Evolutionary conservation across 2,797 vertebrate genomes (phyloP), one percentile per base, ranked within the genome.

Genomic region (Rhabdomys pumilio): DNA sequence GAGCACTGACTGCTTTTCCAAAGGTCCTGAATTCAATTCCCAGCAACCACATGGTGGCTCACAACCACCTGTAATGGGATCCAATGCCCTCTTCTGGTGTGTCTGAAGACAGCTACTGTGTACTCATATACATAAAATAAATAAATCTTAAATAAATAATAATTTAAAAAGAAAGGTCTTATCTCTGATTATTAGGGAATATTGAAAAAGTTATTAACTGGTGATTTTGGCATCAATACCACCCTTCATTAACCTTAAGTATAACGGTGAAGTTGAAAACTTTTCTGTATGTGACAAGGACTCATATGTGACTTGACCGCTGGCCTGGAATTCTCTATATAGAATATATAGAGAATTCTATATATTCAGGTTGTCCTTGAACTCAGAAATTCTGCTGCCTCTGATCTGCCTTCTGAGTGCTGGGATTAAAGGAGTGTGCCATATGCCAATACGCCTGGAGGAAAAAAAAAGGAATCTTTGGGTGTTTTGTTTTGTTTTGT

Each of bases 261-360:
- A 65, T 76, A 59, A 72, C 55, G 89, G 76, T 94, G 85, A 85
- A 91, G 9, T 90, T 67, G 24, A 55, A 77, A 75, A 83, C 24
- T 44, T 2, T 82, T 29, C 31, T 63, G 44, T 55, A 34, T 19
- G 15, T n/a, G 63, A 65, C 29, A 65, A 31, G 63, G 63, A 31
- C 63, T 65, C 63, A 65, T 65, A 65, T 65, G 63, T 65, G 14
- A 65, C 29, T 65, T 65, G 63, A 31, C 67, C 19, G 34, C 67
- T 69, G 15, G 31, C 67, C 69, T 38, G 69, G 61, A 63, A 29
- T 63, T 11, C 61, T 63, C 61, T 29, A 63, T 63, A 63, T 3
- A 63, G 61, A 63, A n/a, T n/a, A n/a, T n/a, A n/a, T n/a, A n/a
- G n/a, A n/a, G n/a, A n/a, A n/a, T n/a, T n/a, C n/a, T n/a, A n/a